Evolutionary conservation across 2,888 invertebrate genomes (phyloP).

Genomic region (Ischnura elegans): DNA sequence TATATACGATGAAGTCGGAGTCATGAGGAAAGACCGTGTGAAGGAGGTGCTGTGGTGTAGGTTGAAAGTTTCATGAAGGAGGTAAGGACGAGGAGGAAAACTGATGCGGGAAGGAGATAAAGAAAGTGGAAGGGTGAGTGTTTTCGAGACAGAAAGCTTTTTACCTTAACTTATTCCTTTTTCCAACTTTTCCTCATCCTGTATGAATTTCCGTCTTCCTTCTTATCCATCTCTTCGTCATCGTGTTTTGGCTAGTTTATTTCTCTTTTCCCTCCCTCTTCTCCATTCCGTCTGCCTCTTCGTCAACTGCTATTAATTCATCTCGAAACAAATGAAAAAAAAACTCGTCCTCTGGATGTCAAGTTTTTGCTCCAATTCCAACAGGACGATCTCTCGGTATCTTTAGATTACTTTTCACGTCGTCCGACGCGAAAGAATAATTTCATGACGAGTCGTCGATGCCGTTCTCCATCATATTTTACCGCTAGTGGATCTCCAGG

Average conservation of each 20-base stretch:
- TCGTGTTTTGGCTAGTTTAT: background rate
- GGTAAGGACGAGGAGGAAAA: background rate
- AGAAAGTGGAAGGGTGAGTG: background rate
- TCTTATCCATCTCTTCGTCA: background rate
- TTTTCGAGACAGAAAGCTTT: background rate
- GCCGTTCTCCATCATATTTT: background rate
- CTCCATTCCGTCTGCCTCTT: background rate
- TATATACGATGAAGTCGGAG: background rate
- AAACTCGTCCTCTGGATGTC: background rate
- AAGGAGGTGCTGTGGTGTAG: background rate
- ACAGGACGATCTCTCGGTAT: background rate
- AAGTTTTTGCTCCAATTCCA: background rate
- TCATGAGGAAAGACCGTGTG: background rate
- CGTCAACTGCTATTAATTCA: background rate
- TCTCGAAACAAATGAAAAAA: background rate
- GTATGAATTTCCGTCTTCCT: background rate
- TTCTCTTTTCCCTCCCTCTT: background rate
- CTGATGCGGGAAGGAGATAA: background rate
- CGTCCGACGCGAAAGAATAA: background rate
- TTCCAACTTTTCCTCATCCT: background rate
- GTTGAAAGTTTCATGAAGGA: background rate
- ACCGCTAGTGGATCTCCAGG: background rate
- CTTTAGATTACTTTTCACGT: constrained; percentile 2
- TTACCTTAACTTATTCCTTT: background rate
- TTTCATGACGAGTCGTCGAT: background rate